phyloP scores from a whole-genome alignment of 2,797 vertebrate genomes.

The Australoheros facetus region DNA sequence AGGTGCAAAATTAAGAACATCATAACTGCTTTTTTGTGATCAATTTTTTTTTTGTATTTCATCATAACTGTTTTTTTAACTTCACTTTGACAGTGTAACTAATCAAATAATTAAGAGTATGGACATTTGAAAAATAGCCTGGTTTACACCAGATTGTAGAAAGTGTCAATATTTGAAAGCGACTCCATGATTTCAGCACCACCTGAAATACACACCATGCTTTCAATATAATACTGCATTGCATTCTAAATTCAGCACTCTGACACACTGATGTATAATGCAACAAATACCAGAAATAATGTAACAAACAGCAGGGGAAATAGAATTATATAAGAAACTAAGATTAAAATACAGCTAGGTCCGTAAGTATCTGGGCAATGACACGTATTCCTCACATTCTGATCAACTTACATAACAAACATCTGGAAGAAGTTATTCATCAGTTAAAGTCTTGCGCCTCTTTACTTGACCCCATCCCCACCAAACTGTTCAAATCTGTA shows the following conservation, averaged over 20 bases:
- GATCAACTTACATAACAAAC: too few species aligned
- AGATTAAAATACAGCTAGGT: neutral
- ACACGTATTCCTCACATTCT: too few species aligned
- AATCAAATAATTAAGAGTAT: neutral
- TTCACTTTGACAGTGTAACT: neutral
- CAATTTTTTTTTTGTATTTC: neutral
- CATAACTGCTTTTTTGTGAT: neutral
- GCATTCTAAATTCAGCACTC: neutral
- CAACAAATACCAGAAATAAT: neutral
- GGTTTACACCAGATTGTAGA: neutral
- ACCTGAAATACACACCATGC: neutral
- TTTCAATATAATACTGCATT: neutral
- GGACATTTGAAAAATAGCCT: neutral
- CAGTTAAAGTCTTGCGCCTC: too few species aligned
- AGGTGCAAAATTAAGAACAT: neutral
- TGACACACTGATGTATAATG: neutral
- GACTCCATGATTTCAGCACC: neutral
- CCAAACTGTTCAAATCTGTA: too few species aligned
- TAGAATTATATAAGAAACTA: rapidly evolving
- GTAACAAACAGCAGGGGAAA: neutral
- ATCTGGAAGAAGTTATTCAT: too few species aligned
- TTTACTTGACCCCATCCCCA: too few species aligned
- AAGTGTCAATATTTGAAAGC: neutral
- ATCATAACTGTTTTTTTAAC: too few species aligned
- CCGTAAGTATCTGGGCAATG: neutral